A percentile compares a stretch with the other conserved stretches of the same genome.
Evolutionary conservation across 2,797 vertebrate species (phyloP).

Genomic region (Potorous gilbertii): DNA sequence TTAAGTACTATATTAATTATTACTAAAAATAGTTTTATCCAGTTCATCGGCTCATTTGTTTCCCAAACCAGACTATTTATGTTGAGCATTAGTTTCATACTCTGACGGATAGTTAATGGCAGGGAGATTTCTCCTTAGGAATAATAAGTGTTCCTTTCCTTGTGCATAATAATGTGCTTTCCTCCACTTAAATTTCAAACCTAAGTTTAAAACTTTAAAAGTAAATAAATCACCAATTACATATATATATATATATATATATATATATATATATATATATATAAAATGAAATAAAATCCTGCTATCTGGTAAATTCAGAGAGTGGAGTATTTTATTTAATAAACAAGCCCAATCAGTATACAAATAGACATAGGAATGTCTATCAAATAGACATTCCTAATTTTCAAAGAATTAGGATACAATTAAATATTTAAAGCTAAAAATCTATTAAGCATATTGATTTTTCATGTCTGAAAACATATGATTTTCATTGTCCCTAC

Average conservation of each 20-base stretch:
- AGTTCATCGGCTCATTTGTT: conserved; percentile 49
- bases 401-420: neutral
- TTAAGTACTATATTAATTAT: conserved; percentile 64
- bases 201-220: conserved; percentile 2
- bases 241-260: too few species aligned
- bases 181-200: conserved; percentile 39
- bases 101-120: conserved; percentile 46
- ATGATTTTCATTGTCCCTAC: neutral
- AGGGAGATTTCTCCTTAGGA: conserved; percentile 11
- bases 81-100: neutral
- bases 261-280: neutral
- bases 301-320: neutral
- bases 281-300: neutral
- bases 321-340: neutral
- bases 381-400: neutral
- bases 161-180: conserved; percentile 42
- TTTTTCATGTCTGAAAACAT: neutral
- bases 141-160: conserved; percentile 14
- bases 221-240: neutral
- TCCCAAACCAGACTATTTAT: conserved; percentile 32
- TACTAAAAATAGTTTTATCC: conserved; percentile 46
- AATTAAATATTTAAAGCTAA: neutral
- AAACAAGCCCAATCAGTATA: neutral
- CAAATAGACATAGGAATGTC: too few species aligned
- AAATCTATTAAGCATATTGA: neutral